Base-by-base conservation (phyloP, 1,140 invertebrate species). In the Cyrtorhinus lividipennis region DNA sequence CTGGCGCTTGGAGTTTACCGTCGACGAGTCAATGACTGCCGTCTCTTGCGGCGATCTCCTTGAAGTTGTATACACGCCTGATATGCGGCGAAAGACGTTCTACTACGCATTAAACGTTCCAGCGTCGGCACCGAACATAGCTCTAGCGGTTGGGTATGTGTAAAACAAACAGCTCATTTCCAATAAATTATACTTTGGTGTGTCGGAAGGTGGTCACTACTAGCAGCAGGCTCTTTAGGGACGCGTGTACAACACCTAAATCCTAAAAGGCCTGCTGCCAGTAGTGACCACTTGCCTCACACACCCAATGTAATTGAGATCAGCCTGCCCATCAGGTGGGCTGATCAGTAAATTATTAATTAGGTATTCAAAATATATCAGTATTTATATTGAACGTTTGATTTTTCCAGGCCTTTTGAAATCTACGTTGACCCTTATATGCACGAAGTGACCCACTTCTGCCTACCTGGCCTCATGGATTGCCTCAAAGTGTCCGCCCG, bases 401-500 rank as follows among this genome's bases (percentile, higher is more conserved):
- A n/a, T n/a, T n/a, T n/a, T 38, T 38, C 15, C 74, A 90, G 87
- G 22, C 92, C 92, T n/a, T 98, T 97, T 80, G 93, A 96, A 76
- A 88, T 94, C 62, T 92, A 88, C 70, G 93, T 98, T 2, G 94
- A 98, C 79, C 93, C 94, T 8, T 86, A 90, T 68, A 98, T 97
- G 93, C 93, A 98, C 74, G 94, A 97, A 79, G 92, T 98, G 0
- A 96, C 93, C 1, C 93, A 98, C 73, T 98, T 97, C 73, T 97
- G 94, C 73, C 75, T 97, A 27, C 94, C 94, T 13, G 83, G 90
- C 66, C 75, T 98, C 61, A 76, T 92, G 69, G 86, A 91, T 46
- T 81, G 92, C n/a, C 74, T 98, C 13, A 93, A 94, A 77, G 87
- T 91, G 53, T 90, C 93, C 1, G 93, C 92, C 24, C 79, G 86